These are phyloP conservation scores for Chironomus striatipennis DNA, from an alignment of 1,140 invertebrate species.

Conservation along the genomic window DNA sequence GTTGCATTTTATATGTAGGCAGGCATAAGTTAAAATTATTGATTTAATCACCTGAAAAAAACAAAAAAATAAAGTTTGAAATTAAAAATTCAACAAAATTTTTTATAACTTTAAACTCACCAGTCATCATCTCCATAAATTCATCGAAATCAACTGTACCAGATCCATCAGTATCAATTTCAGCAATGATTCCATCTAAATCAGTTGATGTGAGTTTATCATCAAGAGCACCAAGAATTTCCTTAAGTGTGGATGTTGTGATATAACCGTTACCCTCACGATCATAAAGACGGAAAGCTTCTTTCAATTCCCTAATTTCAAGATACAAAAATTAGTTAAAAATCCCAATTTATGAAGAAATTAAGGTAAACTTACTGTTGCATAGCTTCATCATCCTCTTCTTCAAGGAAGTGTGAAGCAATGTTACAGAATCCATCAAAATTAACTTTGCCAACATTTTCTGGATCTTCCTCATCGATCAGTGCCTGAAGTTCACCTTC, in stretches of 20 bases:
- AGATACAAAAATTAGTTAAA: background rate
- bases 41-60: slow-evolving; percentile 1
- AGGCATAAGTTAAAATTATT: too few relatives aligned
- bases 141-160: slow-evolving; percentile 86
- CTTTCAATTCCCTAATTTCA: slow-evolving; percentile 61
- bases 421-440: slow-evolving; percentile 89
- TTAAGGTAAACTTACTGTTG: slow-evolving; percentile 48
- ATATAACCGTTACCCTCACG: slow-evolving; percentile 87
- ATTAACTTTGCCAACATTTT: slow-evolving; percentile 81
- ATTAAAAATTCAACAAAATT: slow-evolving; percentile 24
- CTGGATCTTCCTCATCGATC: slow-evolving; percentile 77
- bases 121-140: slow-evolving; percentile 83
- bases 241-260: slow-evolving; percentile 77
- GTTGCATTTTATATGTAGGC: too few relatives aligned
- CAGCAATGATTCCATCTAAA: slow-evolving; percentile 82
- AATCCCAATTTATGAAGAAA: background rate
- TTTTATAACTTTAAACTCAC: slow-evolving; percentile 48
- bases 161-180: slow-evolving; percentile 89
- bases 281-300: slow-evolving; percentile 77
- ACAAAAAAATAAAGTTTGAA: background rate
- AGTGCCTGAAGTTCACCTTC: slow-evolving; percentile 73
- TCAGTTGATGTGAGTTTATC: slow-evolving; percentile 77
- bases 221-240: slow-evolving; percentile 82
- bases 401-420: slow-evolving; percentile 79
- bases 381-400: slow-evolving; percentile 87